A percentile compares a stretch with the other conserved stretches of the same genome.
Conservation (phyloP, 1,140 invertebrate genomes). For the Leucophenga varia region DNA sequence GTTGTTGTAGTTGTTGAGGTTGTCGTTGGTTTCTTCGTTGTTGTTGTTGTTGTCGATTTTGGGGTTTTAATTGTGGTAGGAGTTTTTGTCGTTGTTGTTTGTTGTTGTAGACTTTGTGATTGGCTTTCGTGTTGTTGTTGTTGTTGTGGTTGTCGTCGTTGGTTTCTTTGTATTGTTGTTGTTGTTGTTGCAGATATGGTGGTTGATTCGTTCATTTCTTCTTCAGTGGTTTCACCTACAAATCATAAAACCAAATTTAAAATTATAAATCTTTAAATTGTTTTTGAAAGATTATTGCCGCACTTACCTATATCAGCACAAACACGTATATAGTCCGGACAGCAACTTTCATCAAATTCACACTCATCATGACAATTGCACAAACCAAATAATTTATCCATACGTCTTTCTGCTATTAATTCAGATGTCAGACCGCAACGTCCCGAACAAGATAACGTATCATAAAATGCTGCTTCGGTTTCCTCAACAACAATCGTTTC, state of each 20-base stretch:
- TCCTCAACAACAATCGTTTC: conserved; percentile 3
- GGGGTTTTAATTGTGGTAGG: background rate
- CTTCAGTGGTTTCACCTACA: too few species aligned
- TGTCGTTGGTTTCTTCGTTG: conserved; percentile 4
- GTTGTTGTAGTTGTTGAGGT: background rate
- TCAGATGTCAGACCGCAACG: conserved; percentile 21
- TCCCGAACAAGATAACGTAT: conserved; percentile 28
- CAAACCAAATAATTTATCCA: conserved; percentile 1
- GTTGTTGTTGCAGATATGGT: background rate
- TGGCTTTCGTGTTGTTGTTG: background rate
- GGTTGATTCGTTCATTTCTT: background rate
- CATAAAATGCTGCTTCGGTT: conserved; percentile 9
- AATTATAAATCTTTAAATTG: too few species aligned
- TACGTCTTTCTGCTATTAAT: background rate
- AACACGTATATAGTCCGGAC: conserved; percentile 29
- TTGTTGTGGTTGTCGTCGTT: background rate
- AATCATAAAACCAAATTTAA: too few species aligned
- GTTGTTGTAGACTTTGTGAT: background rate
- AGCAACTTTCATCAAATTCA: conserved; percentile 20
- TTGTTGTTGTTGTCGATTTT: background rate
- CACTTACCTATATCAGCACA: background rate
- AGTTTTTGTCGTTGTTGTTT: background rate
- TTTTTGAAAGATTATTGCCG: too few species aligned
- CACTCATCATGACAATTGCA: conserved; percentile 37
- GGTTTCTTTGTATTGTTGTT: background rate